These are phyloP conservation scores for Nemapogon koenigi DNA, from an alignment of 2,888 invertebrate genomes.

Conservation along the genomic window DNA sequence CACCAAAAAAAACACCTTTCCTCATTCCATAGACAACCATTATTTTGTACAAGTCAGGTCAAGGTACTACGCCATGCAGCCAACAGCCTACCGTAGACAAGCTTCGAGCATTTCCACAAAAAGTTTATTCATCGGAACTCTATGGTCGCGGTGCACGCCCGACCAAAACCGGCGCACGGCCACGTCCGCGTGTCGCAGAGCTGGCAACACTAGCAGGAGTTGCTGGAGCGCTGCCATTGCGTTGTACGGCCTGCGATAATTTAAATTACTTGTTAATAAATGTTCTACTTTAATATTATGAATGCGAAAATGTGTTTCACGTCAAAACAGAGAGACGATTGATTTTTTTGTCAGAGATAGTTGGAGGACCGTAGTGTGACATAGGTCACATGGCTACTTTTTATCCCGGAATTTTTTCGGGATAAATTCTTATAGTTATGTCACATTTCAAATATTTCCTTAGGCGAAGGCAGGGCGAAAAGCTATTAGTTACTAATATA, in stretches of 20 bases:
- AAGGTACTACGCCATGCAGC: conserved; percentile 1
- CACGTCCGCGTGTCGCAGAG: conserved; percentile 88
- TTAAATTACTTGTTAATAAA: neutral
- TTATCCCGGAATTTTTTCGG: too few relatives aligned
- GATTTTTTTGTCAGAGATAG: too few relatives aligned
- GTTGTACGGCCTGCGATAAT: conserved; percentile 68
- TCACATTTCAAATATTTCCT: too few relatives aligned
- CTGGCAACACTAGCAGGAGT: conserved; percentile 85
- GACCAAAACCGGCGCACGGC: conserved; percentile 92
- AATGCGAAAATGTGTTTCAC: too few relatives aligned
- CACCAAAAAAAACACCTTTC: neutral
- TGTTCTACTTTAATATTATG: neutral
- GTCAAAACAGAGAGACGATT: too few relatives aligned
- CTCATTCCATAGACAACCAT: neutral
- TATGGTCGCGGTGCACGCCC: conserved; percentile 83
- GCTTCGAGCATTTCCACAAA: conserved; percentile 96
- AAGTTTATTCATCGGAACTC: conserved; percentile 94
- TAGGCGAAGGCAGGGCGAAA: too few relatives aligned
- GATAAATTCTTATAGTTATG: too few relatives aligned
- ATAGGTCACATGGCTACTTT: too few relatives aligned
- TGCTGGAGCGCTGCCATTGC: conserved; percentile 82
- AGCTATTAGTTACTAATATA: too few relatives aligned
- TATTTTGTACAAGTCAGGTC: conserved; percentile 3
- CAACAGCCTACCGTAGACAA: conserved; percentile 60
- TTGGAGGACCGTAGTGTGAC: too few relatives aligned